phyloP scores from a whole-genome alignment of 2,113 vertebrate species.

The Lepidothrix coronata region DNA sequence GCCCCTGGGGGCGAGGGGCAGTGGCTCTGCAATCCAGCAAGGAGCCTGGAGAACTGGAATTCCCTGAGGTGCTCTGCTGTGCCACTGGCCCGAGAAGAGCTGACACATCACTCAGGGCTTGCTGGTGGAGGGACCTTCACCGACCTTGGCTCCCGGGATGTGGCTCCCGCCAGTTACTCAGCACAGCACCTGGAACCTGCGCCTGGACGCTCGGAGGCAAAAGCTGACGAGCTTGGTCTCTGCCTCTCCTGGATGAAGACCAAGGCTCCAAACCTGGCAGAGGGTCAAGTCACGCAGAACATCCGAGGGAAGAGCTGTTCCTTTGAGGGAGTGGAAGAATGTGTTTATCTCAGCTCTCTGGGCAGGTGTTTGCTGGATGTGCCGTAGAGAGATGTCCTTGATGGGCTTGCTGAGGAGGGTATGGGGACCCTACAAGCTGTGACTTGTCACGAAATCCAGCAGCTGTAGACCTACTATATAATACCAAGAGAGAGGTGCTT shows the following conservation, averaged over 20 bases:
- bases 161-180: not conserved
- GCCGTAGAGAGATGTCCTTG: not conserved
- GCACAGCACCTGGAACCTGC: not conserved
- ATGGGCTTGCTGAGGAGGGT: not conserved
- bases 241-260: constrained; percentile 29
- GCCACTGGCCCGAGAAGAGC: not conserved
- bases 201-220: not conserved
- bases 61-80: not conserved
- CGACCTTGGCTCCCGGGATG: not conserved
- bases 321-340: not conserved
- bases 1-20: not conserved
- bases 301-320: constrained; percentile 8
- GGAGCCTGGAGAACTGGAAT: not conserved
- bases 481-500: not conserved
- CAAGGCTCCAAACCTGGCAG: constrained; percentile 45
- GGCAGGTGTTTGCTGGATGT: not conserved
- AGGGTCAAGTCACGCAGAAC: not conserved
- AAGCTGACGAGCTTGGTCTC: not conserved
- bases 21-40: not conserved
- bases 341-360: not conserved
- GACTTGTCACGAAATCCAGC: not conserved
- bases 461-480: not conserved
- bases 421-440: not conserved
- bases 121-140: accelerated
- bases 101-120: accelerated